phyloP scores from a whole-genome alignment of 1,140 invertebrate genomes.

The Acyrthosiphon pisum region DNA sequence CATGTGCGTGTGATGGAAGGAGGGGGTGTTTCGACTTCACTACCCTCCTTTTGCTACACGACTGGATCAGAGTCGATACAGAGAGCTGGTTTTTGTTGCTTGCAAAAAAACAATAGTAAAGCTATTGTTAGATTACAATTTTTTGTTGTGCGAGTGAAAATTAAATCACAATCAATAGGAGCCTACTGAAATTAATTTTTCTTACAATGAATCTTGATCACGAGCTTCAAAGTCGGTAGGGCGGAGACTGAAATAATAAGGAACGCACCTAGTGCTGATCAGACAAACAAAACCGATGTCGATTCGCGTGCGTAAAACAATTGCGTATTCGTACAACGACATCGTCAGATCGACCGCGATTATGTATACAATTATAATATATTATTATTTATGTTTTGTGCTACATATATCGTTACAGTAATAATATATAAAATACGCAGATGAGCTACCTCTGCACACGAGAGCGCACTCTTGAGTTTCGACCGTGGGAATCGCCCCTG shows the following conservation, averaged over 20 bases:
- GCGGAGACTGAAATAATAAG: neutral
- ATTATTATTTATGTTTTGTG: neutral
- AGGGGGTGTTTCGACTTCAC: too few relatives aligned
- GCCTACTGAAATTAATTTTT: neutral
- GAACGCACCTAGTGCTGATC: neutral
- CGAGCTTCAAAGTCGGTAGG: neutral
- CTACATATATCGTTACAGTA: neutral
- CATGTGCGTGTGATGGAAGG: too few relatives aligned
- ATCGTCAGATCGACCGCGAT: neutral
- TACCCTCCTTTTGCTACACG: too few relatives aligned
- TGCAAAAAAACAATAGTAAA: neutral
- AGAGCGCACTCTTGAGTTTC: neutral
- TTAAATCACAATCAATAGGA: neutral
- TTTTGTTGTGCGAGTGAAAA: neutral
- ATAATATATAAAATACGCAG: neutral
- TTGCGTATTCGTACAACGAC: neutral
- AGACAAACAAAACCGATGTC: neutral
- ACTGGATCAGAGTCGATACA: too few relatives aligned
- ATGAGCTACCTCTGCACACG: neutral
- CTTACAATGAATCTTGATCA: neutral
- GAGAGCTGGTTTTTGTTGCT: neutral
- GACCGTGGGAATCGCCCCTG: slow-evolving; percentile 26
- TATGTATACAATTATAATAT: neutral
- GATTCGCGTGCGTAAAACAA: neutral
- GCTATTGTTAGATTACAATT: too few relatives aligned